These are phyloP conservation scores for Hoplodrina ambigua DNA, from an alignment of 2,888 invertebrate genomes.

Conservation along the genomic window DNA sequence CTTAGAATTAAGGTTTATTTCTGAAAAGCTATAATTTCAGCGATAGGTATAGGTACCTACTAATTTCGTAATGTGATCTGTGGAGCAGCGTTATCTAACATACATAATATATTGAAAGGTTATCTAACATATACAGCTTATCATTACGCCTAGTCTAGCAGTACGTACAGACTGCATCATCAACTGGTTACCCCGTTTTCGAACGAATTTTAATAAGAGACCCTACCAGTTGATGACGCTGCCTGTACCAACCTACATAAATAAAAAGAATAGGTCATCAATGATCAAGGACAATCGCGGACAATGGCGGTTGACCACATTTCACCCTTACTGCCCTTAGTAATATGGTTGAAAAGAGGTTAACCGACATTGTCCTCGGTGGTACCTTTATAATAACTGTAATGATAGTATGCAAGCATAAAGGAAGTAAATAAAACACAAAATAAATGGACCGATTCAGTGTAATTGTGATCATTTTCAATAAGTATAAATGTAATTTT, in stretches of 20 bases:
- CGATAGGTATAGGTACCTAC: no score
- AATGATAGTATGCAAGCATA: slow-evolving; percentile 43
- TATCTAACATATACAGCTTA: slow-evolving; percentile 6
- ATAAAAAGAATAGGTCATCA: background rate
- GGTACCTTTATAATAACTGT: background rate
- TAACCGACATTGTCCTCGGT: no score
- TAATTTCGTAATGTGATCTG: slow-evolving; percentile 4
- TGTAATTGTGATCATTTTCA: slow-evolving; percentile 80
- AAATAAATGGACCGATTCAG: slow-evolving; percentile 79
- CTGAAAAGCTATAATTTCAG: no score
- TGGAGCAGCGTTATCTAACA: background rate
- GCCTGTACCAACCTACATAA: background rate
- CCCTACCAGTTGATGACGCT: no score
- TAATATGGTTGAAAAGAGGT: no score
- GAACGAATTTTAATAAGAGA: no score
- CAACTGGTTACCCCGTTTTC: no score
- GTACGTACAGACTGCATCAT: no score
- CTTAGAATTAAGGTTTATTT: background rate
- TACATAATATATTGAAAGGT: slow-evolving; percentile 9
- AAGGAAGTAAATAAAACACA: slow-evolving; percentile 79
- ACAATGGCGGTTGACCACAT: no score
- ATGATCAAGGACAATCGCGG: no score
- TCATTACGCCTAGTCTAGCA: no score
- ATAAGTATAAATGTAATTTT: slow-evolving; percentile 69
- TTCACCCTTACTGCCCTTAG: no score